Conservation (phyloP, 2,888 invertebrate species). For the Cephus sareptanus region DNA sequence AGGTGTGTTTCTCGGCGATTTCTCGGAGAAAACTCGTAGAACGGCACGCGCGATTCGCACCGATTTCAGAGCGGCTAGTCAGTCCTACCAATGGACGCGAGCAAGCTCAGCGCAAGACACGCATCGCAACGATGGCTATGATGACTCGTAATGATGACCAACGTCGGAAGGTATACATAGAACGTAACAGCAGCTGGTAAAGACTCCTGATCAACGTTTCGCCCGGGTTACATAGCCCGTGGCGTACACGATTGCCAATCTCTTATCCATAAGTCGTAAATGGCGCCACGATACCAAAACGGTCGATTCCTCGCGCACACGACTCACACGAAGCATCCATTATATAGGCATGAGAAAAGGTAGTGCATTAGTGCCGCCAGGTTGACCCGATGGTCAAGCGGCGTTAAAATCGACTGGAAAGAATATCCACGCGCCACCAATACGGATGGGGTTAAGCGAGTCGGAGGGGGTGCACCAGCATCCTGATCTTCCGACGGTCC, state of each 20-base stretch:
- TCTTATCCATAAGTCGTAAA: conserved; percentile 44
- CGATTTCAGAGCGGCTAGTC: background rate
- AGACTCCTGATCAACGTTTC: background rate
- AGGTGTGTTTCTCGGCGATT: background rate
- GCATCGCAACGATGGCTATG: background rate
- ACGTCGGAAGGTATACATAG: background rate
- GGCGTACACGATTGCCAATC: conserved; percentile 37
- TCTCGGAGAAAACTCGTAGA: background rate
- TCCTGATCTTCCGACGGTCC: background rate
- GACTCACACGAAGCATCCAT: conserved; percentile 26
- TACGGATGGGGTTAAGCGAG: conserved; percentile 7
- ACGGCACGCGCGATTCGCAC: background rate
- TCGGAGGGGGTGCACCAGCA: background rate
- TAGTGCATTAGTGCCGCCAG: conserved; percentile 54
- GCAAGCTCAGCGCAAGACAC: background rate
- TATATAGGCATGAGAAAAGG: conserved; percentile 41
- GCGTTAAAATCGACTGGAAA: conserved; percentile 11
- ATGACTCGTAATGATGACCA: background rate
- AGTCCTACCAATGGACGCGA: background rate
- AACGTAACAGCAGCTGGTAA: conserved; percentile 16
- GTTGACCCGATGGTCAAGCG: conserved; percentile 46
- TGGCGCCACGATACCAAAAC: conserved; percentile 29
- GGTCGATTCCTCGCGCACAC: conserved; percentile 25
- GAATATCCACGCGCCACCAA: conserved; percentile 16
- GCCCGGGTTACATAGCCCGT: background rate